Base-by-base conservation (phyloP, 2,888 invertebrate genomes). In the Alentia gelatinosa region DNA sequence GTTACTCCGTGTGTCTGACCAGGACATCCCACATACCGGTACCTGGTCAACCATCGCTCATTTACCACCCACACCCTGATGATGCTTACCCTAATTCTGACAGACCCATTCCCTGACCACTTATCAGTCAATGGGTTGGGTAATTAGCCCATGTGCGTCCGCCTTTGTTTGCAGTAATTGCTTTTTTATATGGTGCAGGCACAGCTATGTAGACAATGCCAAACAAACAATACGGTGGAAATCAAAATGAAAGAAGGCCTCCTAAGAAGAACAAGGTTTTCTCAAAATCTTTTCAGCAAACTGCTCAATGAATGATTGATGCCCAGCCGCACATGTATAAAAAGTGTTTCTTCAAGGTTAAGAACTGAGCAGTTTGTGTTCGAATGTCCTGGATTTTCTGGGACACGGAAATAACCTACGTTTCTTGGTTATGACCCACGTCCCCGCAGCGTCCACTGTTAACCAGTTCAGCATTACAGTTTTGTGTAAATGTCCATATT, bases 1-100 rank as follows among this genome's bases (percentile, higher is more conserved):
- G 23, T n/a, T 19, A 19, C 5, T 56, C 56, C 56, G 23, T 56
- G 56, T 42, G 9, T 42, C 47, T 15, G n/a, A n/a, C n/a, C n/a
- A n/a, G n/a, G n/a, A n/a, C n/a, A n/a, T n/a, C n/a, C n/a, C n/a
- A n/a, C n/a, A n/a, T n/a, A 12, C 47, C 56, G 3, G 56, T 56
- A 56, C 56, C 56, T 56, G 56, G 56, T 56, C 56, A 56, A 56
- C 56, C 56, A 56, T 56, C 56, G n/a, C 56, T 56, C 56, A 56
- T 56, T n/a, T n/a, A 56, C 23, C 68, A 30, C 26, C 68, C 68
- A 68, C 26, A 19, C 68, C 26, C 68, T 68, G n/a, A 68, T 68
- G 68, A 4, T 26, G 26, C 68, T 68, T 26, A 68, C 68, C 68
- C 68, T 68, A 68, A 68, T 68, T 68, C 68, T 68, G 68, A 68